phyloP scores from a whole-genome alignment of 2,797 vertebrate genomes.

The Sternarchorhynchus goeldii region DNA sequence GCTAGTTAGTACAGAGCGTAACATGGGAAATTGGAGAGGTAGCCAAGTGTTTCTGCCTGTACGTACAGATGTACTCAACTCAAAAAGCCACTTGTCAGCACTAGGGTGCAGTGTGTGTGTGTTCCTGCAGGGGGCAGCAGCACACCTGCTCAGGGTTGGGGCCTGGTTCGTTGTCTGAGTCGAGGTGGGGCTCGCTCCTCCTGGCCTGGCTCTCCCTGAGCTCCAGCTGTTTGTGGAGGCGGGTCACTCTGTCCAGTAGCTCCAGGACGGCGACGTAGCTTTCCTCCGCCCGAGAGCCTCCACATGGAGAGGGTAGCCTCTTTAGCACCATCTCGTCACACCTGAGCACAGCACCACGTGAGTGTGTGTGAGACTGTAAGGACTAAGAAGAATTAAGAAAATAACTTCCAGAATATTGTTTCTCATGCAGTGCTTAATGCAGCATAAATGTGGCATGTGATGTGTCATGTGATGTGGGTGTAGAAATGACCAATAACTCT shows the following conservation, averaged over 20 bases:
- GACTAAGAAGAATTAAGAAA: too few relatives aligned
- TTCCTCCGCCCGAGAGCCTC: constrained; percentile 66
- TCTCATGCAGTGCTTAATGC: too few relatives aligned
- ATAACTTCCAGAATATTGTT: too few relatives aligned
- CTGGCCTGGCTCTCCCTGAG: constrained; percentile 69
- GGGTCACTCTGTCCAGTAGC: constrained; percentile 71
- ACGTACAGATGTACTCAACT: too few relatives aligned
- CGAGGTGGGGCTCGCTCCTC: constrained; percentile 57
- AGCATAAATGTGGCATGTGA: too few relatives aligned
- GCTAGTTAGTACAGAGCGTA: too few relatives aligned
- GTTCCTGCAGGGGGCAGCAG: constrained; percentile 21
- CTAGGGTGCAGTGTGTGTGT: not conserved
- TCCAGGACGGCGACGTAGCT: constrained; percentile 68
- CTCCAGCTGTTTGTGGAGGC: constrained; percentile 79
- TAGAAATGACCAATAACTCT: too few relatives aligned
- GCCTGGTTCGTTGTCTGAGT: too few relatives aligned
- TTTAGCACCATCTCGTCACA: constrained; percentile 79
- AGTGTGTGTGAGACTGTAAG: not conserved
- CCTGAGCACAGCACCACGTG: constrained; percentile 63
- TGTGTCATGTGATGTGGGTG: too few relatives aligned
- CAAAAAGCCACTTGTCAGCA: too few relatives aligned
- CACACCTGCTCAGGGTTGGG: constrained; percentile 66
- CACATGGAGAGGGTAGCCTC: constrained; percentile 73
- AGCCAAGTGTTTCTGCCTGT: too few relatives aligned
- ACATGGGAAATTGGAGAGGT: too few relatives aligned